Base-by-base conservation (phyloP, 2,888 invertebrate genomes). In the Cephus rjabovi region DNA sequence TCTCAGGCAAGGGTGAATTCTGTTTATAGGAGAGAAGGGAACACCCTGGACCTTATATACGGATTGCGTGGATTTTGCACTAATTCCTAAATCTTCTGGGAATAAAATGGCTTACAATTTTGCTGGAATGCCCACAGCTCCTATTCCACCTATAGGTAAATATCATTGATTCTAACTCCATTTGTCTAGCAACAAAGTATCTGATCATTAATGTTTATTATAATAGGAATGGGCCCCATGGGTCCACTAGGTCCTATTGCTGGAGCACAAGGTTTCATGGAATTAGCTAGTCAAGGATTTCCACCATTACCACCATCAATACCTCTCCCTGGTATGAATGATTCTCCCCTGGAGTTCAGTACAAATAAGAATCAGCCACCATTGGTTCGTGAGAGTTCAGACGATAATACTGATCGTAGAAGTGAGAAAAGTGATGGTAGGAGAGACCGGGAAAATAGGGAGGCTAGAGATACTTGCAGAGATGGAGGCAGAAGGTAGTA, bases 341-440 rank as follows among this genome's bases (percentile, higher is more conserved):
- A 94, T 86, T 93, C 92, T 34, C 94, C 95, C 0, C 88, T 95
- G 74, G 94, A 95, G 85, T 95, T 95, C 88, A 94, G 94, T 84
- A 93, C 92, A 69, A 94, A 93, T 83, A 94, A 94, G 87, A 93
- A 93, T 89, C 94, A 93, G 87, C 93, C 93, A 76, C 93, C 93
- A 35, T 93, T 94, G 85, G 93, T 94, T 31, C 89, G 93, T 12
- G 89, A 92, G 76, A 89, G 84, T 40, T 83, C 87, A 0, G 88
- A 89, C 3, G 91, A 90, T 33, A 84, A 79, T 74, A 85, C 80
- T 31, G 90, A 91, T 34, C 88, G 89, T n/a, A 87, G 90, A 73
- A 86, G 78, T 74, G 90, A 92, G 12, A 91, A 92, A 78, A 89
- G 86, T 77, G 89, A 90, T 3, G 91, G 87, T 69, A 86, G 90